Conservation (phyloP, 2,888 invertebrate species). For the Stenchaetothrips biformis region DNA sequence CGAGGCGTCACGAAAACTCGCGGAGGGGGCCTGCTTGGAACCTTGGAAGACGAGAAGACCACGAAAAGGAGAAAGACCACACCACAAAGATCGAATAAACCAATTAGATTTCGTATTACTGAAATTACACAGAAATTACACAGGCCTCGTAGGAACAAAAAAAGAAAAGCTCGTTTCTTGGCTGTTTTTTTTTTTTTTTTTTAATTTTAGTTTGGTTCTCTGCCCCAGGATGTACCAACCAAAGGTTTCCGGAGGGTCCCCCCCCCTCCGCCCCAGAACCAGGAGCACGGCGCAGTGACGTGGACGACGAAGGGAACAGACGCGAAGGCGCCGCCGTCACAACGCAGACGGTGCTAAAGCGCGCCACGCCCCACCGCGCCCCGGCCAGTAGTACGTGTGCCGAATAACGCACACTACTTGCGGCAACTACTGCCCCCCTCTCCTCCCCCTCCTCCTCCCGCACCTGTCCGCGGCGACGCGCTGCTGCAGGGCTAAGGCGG, state of each 20-base stretch:
- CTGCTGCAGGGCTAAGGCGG: background rate
- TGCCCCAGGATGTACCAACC: no score
- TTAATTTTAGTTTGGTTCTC: no score
- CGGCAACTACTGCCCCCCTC: background rate
- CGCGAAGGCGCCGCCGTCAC: background rate
- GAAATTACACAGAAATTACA: no score
- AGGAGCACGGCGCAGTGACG: background rate
- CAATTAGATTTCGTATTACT: no score
- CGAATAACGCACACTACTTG: background rate
- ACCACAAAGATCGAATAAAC: no score
- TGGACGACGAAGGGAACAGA: background rate
- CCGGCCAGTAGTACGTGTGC: background rate
- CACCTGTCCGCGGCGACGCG: no score
- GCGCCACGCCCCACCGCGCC: background rate
- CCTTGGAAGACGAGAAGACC: no score
- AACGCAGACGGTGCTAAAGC: background rate
- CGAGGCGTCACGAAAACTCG: background rate
- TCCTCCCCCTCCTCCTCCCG: background rate
- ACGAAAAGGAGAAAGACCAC: no score
- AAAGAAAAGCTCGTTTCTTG: no score
- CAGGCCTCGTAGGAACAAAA: no score
- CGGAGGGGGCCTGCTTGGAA: no score
- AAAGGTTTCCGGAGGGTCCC: background rate
- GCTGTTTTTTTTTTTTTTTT: no score
- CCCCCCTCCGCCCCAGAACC: background rate